Conservation (phyloP, 2,888 invertebrate genomes). For the Papilio gigon region DNA sequence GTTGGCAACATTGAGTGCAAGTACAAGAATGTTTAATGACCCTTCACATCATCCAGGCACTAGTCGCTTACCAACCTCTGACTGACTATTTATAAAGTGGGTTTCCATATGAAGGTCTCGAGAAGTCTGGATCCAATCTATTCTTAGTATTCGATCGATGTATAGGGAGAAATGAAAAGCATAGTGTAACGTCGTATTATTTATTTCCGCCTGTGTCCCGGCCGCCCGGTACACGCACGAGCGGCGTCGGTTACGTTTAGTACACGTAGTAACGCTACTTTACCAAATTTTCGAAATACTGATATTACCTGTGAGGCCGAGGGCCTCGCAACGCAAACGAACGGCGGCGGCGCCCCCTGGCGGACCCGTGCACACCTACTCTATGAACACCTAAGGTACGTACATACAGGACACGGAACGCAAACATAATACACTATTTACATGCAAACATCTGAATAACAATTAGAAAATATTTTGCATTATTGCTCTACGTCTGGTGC, state of each 20-base stretch:
- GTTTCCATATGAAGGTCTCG: too few relatives aligned
- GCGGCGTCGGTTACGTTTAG: slow-evolving; percentile 70
- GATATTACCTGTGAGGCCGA: slow-evolving; percentile 73
- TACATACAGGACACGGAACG: slow-evolving; percentile 46
- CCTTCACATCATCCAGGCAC: too few relatives aligned
- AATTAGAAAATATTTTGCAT: slow-evolving; percentile 45
- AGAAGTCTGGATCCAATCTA: not conserved
- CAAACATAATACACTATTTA: slow-evolving; percentile 49
- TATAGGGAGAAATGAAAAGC: slow-evolving; percentile 60
- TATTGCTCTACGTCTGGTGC: slow-evolving; percentile 46
- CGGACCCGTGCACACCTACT: slow-evolving; percentile 53
- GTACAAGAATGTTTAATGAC: too few relatives aligned
- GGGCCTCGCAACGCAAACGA: slow-evolving; percentile 75
- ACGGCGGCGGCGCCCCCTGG: slow-evolving; percentile 68
- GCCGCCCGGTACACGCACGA: slow-evolving; percentile 73
- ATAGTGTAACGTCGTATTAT: slow-evolving; percentile 77
- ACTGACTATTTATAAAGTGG: too few relatives aligned
- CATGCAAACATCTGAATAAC: slow-evolving; percentile 46
- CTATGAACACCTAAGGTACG: slow-evolving; percentile 53
- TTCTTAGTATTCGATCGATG: too few relatives aligned
- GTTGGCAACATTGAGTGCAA: too few relatives aligned
- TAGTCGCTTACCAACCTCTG: too few relatives aligned
- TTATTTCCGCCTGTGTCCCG: slow-evolving; percentile 79
- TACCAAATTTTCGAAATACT: slow-evolving; percentile 81
- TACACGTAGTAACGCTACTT: slow-evolving; percentile 79